Evolutionary conservation across 1,140 invertebrate species (phyloP).

Genomic region (Spodoptera litura): DNA sequence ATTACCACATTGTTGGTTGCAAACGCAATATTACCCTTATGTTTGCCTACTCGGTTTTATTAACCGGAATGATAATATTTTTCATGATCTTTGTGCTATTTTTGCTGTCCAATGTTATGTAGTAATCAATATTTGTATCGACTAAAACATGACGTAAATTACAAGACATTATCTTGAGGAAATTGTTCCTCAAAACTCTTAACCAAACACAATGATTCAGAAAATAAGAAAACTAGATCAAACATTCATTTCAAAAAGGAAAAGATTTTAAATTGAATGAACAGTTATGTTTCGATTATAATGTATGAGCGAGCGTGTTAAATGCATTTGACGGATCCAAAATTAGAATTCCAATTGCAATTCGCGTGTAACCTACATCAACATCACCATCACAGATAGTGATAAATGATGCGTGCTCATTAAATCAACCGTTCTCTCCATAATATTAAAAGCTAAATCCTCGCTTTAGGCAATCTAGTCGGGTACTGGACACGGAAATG

Average conservation of each 20-base stretch:
- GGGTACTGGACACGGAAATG: background rate
- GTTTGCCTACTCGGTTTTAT: constrained; percentile 35
- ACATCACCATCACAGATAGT: background rate
- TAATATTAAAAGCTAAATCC: background rate
- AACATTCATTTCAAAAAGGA: background rate
- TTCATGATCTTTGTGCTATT: background rate
- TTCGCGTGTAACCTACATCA: constrained; percentile 11
- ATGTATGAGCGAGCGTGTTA: background rate
- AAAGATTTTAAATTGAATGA: background rate
- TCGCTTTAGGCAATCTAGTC: constrained; percentile 29
- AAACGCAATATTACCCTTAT: constrained; percentile 43
- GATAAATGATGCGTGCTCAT: constrained; percentile 20
- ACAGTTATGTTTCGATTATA: background rate
- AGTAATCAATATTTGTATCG: no score
- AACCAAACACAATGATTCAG: no score
- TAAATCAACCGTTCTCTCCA: constrained; percentile 2
- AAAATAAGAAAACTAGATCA: no score
- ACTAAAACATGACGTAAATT: no score
- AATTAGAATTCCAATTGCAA: constrained; percentile 5
- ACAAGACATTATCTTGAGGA: no score
- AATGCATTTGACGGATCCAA: constrained; percentile 7
- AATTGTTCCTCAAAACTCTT: no score
- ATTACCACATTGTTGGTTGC: constrained; percentile 43
- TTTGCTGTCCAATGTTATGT: no score
- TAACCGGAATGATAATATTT: constrained; percentile 6